phyloP scores from a whole-genome alignment of 2,888 invertebrate species.

The Entomobrya multifasciata region DNA sequence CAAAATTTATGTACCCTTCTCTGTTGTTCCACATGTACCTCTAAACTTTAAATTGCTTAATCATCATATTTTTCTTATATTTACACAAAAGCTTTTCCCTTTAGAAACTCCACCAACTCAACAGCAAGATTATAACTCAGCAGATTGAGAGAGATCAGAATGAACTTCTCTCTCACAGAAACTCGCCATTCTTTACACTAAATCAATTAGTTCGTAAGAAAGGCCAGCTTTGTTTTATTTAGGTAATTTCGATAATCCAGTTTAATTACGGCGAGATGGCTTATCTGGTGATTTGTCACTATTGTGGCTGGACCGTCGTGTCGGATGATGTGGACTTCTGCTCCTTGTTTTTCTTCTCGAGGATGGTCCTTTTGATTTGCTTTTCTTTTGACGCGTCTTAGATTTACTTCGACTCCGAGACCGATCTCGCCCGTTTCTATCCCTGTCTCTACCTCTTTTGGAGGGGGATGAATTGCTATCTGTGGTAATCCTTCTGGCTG shows the following conservation, averaged over 20 bases:
- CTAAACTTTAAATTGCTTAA: neutral
- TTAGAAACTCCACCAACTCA: neutral
- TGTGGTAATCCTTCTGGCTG: constrained; percentile 39
- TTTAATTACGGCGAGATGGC: constrained; percentile 43
- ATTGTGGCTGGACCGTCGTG: constrained; percentile 45
- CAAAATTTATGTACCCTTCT: constrained; percentile 22
- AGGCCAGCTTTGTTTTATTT: constrained; percentile 34
- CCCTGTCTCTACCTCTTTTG: neutral
- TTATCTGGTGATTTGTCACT: constrained; percentile 54
- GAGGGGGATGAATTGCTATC: constrained; percentile 30
- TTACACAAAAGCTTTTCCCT: neutral
- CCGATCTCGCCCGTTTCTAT: neutral
- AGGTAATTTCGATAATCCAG: neutral
- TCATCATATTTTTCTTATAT: neutral
- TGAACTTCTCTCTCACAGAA: neutral
- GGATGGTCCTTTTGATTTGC: constrained; percentile 56
- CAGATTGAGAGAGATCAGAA: neutral
- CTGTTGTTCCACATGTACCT: no score
- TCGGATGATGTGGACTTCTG: constrained; percentile 54
- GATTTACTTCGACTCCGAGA: constrained; percentile 14
- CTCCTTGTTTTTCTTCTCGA: constrained; percentile 56
- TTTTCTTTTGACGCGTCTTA: constrained; percentile 25
- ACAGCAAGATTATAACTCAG: no score
- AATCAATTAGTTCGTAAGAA: neutral
- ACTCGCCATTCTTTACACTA: neutral